Base-by-base conservation (phyloP, 2,797 vertebrate species). In the Aldrovandia affinis region DNA sequence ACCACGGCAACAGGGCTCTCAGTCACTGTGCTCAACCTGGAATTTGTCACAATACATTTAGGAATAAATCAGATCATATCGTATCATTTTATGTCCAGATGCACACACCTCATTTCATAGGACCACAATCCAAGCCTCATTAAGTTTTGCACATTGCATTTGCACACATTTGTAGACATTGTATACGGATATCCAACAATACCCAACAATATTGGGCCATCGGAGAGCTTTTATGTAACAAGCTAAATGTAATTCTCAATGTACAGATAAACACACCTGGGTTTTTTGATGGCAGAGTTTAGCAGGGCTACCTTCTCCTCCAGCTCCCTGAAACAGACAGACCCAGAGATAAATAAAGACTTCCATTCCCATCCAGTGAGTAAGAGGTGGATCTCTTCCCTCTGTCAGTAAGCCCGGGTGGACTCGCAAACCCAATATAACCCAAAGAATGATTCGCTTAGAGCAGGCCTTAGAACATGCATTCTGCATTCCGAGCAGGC, bases 1-100 rank as follows among this genome's bases (percentile, higher is more conserved):
- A 99, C 98, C 89, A 99, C 97, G 2, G 98, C 98, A 89, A 99
- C 97, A 8, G 98, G 95, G 77, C 96, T 95, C 86, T 99, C 98
- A 0, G 94, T 96, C 91, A 95, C 90, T 8, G 97, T 95, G 81
- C 93, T 99, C 83, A 98, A 95, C 94, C 98, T 99, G 89, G 68
- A 77, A 70, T 5, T 55, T 14, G 0, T 42, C 59, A 59, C 5
- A 50, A 54, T 28, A 68, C 52, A 59, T 42, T 18, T 81, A 18
- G 22, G 36, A 55, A 80, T 22, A 18, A 28, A 30, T 36, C 8
- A 42, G 12, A 33, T 28, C 3, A n/a, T n/a, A n/a, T n/a, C n/a
- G n/a, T n/a, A n/a, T n/a, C 47, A 50, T 50, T 50, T 50, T 12
- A 50, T 12, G 12, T n/a, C n/a, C 47, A 50, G 47, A 50, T 12